phyloP scores from a whole-genome alignment of 2,888 invertebrate genomes.

The Ophioninae sp. region DNA sequence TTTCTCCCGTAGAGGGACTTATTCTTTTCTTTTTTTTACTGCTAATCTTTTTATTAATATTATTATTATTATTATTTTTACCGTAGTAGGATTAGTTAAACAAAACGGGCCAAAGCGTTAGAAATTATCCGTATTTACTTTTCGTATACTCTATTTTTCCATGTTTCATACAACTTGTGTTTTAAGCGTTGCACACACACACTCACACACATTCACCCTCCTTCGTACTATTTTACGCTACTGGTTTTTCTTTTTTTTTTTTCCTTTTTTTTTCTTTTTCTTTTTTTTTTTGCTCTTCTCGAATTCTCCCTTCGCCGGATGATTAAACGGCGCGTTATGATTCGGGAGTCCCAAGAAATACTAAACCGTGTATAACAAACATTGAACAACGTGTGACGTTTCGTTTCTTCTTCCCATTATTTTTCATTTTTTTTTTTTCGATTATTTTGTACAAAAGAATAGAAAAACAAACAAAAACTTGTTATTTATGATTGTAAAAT shows the following conservation, averaged over 20 bases:
- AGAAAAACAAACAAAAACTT: slow-evolving; percentile 35
- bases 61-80: slow-evolving; percentile 43
- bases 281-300: background rate
- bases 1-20: slow-evolving; percentile 37
- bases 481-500: slow-evolving; percentile 59
- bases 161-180: slow-evolving; percentile 45
- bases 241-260: slow-evolving; percentile 10
- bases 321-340: slow-evolving; percentile 13
- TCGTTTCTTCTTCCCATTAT: slow-evolving; percentile 25
- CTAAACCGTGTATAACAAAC: slow-evolving; percentile 25
- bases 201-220: background rate
- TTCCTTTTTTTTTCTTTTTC: slow-evolving; percentile 6
- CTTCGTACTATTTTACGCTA: slow-evolving; percentile 33
- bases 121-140: slow-evolving; percentile 68
- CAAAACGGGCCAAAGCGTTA: slow-evolving; percentile 74
- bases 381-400: slow-evolving; percentile 34
- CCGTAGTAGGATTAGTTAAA: slow-evolving; percentile 49
- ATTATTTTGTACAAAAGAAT: slow-evolving; percentile 58
- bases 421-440: background rate
- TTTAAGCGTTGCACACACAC: slow-evolving; percentile 39
- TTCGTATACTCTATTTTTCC: slow-evolving; percentile 54
- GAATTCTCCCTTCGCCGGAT: background rate
- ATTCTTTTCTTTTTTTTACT: slow-evolving; percentile 39
- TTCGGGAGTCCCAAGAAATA: slow-evolving; percentile 24
- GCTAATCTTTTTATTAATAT: slow-evolving; percentile 37